These are phyloP conservation scores for Mactra quadrangularis DNA, from an alignment of 1,140 invertebrate genomes.

Conservation along the genomic window DNA sequence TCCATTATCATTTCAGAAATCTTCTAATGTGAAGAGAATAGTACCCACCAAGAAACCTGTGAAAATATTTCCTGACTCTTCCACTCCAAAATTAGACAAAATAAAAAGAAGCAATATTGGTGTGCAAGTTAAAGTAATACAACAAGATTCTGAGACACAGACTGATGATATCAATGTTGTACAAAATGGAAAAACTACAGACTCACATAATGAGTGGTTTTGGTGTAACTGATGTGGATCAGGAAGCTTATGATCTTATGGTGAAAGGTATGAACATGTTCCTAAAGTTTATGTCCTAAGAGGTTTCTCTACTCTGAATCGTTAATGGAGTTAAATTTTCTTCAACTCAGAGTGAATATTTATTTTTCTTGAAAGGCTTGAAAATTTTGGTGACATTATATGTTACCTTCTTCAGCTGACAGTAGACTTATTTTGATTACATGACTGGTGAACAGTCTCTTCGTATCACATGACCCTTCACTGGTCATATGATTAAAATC, in stretches of 20 bases:
- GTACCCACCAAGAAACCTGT: constrained; percentile 29
- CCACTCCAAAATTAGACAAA: neutral
- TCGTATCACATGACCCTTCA: too few relatives aligned
- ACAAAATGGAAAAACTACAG: neutral
- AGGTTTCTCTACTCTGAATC: too few relatives aligned
- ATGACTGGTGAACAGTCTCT: too few relatives aligned
- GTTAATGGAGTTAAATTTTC: too few relatives aligned
- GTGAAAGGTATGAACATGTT: constrained; percentile 49
- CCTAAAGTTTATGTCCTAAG: neutral
- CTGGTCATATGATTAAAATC: too few relatives aligned
- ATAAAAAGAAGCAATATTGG: constrained; percentile 13
- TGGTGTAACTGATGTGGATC: constrained; percentile 33
- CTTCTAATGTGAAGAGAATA: constrained; percentile 19
- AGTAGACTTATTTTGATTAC: too few relatives aligned
- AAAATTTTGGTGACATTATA: too few relatives aligned
- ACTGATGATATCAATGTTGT: constrained; percentile 18
- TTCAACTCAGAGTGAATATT: too few relatives aligned
- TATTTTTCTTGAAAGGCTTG: too few relatives aligned
- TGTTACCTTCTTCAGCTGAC: too few relatives aligned
- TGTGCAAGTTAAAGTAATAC: neutral
- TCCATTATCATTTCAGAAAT: constrained; percentile 52
- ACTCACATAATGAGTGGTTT: constrained; percentile 48
- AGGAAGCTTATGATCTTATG: constrained; percentile 60
- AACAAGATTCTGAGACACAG: constrained; percentile 18
- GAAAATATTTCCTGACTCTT: constrained; percentile 40